Conservation (phyloP, 2,113 vertebrate genomes). For the Arenaria interpres region DNA sequence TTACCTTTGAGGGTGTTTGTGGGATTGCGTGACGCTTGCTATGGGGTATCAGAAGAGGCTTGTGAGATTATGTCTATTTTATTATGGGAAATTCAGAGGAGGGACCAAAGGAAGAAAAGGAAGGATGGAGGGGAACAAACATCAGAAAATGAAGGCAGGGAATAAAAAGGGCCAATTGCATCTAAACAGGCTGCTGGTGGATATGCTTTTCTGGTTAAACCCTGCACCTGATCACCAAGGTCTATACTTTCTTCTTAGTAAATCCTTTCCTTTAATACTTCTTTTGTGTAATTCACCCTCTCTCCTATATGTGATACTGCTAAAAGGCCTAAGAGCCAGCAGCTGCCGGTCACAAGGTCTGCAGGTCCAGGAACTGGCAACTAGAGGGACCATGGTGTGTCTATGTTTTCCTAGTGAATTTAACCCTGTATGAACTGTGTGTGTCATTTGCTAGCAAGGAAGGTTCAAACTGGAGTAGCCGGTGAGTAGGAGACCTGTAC, state of each 20-base stretch:
- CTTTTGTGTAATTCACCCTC: not conserved
- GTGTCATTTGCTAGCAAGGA: not conserved
- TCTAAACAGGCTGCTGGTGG: not conserved
- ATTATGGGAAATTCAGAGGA: not conserved
- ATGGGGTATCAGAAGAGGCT: not conserved
- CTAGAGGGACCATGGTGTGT: not conserved
- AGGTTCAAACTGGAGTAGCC: not conserved
- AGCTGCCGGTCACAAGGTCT: not conserved
- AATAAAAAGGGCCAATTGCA: not conserved
- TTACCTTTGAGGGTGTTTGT: not conserved
- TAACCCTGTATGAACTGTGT: not conserved
- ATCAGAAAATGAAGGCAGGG: not conserved
- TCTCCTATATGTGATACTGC: not conserved
- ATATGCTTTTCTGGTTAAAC: not conserved
- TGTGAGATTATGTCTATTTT: not conserved
- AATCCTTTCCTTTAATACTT: not conserved
- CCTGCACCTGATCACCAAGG: not conserved
- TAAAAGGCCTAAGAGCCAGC: not conserved
- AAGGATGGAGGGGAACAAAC: not conserved
- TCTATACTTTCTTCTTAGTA: not conserved
- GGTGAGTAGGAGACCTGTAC: not conserved
- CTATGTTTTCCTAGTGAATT: not conserved
- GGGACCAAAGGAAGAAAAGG: not conserved
- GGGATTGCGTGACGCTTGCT: not conserved
- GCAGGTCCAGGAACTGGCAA: not conserved